These are phyloP conservation scores for Penaeus vannamei DNA, from an alignment of 1,140 invertebrate genomes.

Conservation along the genomic window DNA sequence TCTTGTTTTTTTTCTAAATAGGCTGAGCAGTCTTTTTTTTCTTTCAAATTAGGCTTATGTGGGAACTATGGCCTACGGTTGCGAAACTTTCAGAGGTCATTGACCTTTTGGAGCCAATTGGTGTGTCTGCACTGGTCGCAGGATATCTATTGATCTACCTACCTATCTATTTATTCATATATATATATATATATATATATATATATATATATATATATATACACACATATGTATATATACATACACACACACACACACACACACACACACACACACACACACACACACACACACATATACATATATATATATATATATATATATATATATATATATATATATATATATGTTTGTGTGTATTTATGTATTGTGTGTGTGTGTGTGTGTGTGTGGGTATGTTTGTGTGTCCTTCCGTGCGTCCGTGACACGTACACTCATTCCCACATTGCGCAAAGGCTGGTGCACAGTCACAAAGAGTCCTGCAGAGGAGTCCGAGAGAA, in stretches of 20 bases:
- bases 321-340: slow-evolving; percentile 41
- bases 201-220: slow-evolving; percentile 42
- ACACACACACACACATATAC: background rate
- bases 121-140: background rate
- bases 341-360: slow-evolving; percentile 9
- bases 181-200: slow-evolving; percentile 37
- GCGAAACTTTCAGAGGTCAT: background rate
- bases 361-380: background rate
- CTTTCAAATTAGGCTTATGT: no score
- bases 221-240: slow-evolving; percentile 35
- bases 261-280: no score
- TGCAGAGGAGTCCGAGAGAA: no score
- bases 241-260: background rate
- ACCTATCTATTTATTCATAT: background rate
- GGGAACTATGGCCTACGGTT: background rate
- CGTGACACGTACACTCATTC: background rate
- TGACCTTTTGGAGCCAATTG: background rate
- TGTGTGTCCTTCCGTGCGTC: no score
- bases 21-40: no score
- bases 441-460: no score
- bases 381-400: background rate
- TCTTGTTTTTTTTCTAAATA: no score
- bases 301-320: slow-evolving; percentile 39
- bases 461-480: no score
- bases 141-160: no score